phyloP scores from a whole-genome alignment of 2,888 invertebrate species.

The Oscheius sp. region DNA sequence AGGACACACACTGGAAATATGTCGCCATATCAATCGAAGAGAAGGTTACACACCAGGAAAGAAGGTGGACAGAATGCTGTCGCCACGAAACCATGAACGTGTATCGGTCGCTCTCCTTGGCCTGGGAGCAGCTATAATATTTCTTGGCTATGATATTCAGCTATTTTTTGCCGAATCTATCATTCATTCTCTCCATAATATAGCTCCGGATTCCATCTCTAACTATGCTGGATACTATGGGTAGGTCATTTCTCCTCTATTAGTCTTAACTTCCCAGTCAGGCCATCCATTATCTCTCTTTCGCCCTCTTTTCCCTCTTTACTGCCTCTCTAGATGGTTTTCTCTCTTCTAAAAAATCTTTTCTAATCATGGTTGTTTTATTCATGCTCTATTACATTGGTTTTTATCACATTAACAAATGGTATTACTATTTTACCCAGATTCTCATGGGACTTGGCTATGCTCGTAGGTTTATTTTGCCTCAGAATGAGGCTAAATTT shows the following conservation, averaged over 20 bases:
- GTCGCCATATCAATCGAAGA: background rate
- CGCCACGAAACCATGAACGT: slow-evolving; percentile 38
- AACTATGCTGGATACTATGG: slow-evolving; percentile 49
- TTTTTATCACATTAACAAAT: slow-evolving; percentile 37
- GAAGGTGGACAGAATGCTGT: slow-evolving; percentile 5
- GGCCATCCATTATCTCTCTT: slow-evolving; percentile 45
- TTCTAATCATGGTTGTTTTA: slow-evolving; percentile 29
- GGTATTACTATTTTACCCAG: slow-evolving; percentile 39
- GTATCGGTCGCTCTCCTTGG: slow-evolving; percentile 40
- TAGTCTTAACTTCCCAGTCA: slow-evolving; percentile 33
- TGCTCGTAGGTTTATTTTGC: slow-evolving; percentile 29
- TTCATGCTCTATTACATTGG: slow-evolving; percentile 36
- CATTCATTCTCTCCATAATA: slow-evolving; percentile 38
- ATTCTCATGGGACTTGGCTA: slow-evolving; percentile 41
- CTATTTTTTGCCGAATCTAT: slow-evolving; percentile 43
- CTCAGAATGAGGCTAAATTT: background rate
- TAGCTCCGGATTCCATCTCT: slow-evolving; percentile 37
- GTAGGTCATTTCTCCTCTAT: slow-evolving; percentile 21
- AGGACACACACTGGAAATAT: no score
- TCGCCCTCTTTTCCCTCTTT: slow-evolving; percentile 45
- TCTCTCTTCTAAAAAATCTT: slow-evolving; percentile 39
- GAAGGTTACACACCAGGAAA: background rate
- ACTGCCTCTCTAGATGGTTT: slow-evolving; percentile 41
- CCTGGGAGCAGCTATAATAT: slow-evolving; percentile 40
- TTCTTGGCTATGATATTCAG: slow-evolving; percentile 45